Conservation (phyloP, 1,140 invertebrate genomes). For the Daktulosphaira vitifoliae region DNA sequence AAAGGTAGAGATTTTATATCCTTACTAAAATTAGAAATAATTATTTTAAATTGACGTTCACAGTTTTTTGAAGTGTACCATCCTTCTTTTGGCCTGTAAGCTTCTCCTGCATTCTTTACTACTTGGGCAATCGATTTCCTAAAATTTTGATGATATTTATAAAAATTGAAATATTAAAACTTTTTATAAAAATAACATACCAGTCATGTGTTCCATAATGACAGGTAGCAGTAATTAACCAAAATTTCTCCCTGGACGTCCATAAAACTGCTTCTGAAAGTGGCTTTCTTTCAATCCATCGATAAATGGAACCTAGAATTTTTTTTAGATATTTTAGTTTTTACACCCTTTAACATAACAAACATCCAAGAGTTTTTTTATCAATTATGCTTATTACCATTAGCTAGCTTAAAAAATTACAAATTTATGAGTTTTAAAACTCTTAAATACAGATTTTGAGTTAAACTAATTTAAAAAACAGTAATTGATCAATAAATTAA, state of each 20-base stretch:
- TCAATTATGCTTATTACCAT: too few species aligned
- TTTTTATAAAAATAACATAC: conserved; percentile 8
- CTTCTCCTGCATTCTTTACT: neutral
- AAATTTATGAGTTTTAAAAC: too few species aligned
- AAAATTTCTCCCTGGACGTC: conserved; percentile 20
- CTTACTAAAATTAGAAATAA: neutral
- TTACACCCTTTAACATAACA: too few species aligned
- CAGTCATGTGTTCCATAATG: conserved; percentile 19
- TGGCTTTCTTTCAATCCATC: conserved; percentile 21
- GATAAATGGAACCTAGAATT: conserved; percentile 1
- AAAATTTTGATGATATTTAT: neutral
- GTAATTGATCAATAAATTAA: too few species aligned
- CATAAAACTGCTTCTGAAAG: conserved; percentile 6
- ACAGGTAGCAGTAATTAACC: neutral
- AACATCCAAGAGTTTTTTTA: too few species aligned
- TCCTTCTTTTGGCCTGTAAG: conserved; percentile 11
- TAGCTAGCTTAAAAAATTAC: too few species aligned
- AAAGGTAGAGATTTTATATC: neutral
- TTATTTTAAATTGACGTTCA: conserved; percentile 10
- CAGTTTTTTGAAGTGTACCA: conserved; percentile 21
- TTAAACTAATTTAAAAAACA: too few species aligned
- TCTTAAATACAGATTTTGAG: too few species aligned
- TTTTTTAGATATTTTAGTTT: too few species aligned
- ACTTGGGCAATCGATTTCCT: conserved; percentile 17
- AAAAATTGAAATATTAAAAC: neutral